Evolutionary conservation across 2,113 vertebrate genomes (phyloP), one percentile per base, ranked within the genome.

Genomic region (Sphyrna mokarran): DNA sequence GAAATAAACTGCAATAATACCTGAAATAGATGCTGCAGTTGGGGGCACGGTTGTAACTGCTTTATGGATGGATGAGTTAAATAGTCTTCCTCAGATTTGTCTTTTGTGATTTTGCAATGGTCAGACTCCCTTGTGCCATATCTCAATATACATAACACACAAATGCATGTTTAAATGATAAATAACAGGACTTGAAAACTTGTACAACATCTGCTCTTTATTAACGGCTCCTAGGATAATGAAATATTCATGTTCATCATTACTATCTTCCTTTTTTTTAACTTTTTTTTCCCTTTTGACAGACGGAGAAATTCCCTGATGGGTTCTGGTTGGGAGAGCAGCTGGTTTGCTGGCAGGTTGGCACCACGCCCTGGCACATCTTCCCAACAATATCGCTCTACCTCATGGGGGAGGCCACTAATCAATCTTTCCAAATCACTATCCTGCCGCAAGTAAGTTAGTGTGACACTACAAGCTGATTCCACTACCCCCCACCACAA

Each of bases 311-410:
- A 97, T 99, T 99, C 96, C 99, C 99, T 0, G 98, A 99, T 0
- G 99, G 98, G 13, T 99, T 99, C 97, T 99, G 99, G 99, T 97
- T 99, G 70, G 99, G 99, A 83, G 99, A 99, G 96, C 99, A 99
- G 98, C 98, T 99, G 97, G 99, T 99, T 14, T 99, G 99, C 97
- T 99, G 99, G 99, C 98, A 99, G 97, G 98, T 98, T 0, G 99
- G 98, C 96, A 99, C 98, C 33, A 99, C 99, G 0, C 99, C 99
- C 0, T 99, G 99, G 99, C 98, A 99, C 97, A 99, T 99, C 97
- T 99, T 99, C 97, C 99, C 99, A 0, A 98, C 98, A 95, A 98
- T 99, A 96, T 99, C 99, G 1, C 98, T 99, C 89, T 99, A 99
- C 96, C 97, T 99, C 97, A 99, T 99, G 99, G 99, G 99, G 6